Conservation (phyloP, 2,888 invertebrate genomes). For the Acanthosepion esculentum region DNA sequence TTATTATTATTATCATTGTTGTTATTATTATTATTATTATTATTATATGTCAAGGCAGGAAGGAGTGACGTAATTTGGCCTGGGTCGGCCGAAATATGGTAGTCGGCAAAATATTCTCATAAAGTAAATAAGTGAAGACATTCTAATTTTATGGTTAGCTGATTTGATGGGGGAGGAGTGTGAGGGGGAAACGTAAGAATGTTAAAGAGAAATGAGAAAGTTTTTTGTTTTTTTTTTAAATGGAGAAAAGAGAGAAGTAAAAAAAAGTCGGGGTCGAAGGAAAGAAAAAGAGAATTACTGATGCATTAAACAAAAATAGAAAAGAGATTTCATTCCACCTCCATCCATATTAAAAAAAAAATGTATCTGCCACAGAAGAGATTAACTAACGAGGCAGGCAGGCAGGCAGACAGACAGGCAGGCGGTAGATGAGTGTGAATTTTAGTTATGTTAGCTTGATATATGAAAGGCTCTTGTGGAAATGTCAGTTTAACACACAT, state of each 20-base stretch:
- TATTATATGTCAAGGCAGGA: neutral
- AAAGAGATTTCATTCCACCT: neutral
- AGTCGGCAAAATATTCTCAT: slow-evolving; percentile 33
- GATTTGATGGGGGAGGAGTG: neutral
- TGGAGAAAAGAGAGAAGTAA: neutral
- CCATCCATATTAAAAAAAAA: neutral
- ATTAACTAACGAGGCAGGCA: neutral
- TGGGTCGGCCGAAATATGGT: neutral
- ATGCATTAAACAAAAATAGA: neutral
- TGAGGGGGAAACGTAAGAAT: neutral
- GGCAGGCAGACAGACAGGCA: neutral
- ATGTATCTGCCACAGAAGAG: neutral
- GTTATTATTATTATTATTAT: neutral
- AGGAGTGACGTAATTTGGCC: neutral
- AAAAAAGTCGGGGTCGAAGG: neutral
- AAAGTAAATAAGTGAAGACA: slow-evolving; percentile 2
- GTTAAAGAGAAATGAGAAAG: neutral
- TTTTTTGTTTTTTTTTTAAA: neutral
- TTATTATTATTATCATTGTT: neutral
- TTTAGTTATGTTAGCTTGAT: too few relatives aligned
- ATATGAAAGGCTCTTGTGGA: too few relatives aligned
- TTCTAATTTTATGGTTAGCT: slow-evolving; percentile 25
- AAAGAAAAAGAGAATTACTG: neutral
- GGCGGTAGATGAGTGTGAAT: neutral
- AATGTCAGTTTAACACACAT: too few relatives aligned